Percentiles rank a stretch among this genome's conserved stretches.
These are phyloP conservation scores for Bubo bubo DNA, from an alignment of 2,113 vertebrate species.

Conservation along the genomic window DNA sequence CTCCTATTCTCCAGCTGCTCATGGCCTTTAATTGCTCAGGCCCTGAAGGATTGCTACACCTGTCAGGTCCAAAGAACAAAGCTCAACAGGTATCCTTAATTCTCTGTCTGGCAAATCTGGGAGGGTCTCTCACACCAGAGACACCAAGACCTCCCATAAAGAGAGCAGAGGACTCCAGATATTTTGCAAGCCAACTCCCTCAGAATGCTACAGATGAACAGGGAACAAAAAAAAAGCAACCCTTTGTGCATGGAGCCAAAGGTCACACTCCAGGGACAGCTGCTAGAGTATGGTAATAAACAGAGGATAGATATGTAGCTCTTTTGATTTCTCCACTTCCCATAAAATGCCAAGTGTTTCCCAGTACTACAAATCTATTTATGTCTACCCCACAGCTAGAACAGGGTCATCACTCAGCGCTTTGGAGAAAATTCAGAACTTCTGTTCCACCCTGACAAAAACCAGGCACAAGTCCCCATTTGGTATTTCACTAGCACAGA, in stretches of 20 bases:
- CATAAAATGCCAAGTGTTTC: background rate
- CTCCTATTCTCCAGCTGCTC: background rate
- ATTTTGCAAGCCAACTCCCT: background rate
- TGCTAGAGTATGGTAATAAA: background rate
- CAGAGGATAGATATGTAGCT: background rate
- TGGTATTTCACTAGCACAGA: background rate
- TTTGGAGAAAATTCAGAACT: background rate
- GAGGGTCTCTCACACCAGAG: background rate
- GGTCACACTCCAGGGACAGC: background rate
- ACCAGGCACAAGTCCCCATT: background rate
- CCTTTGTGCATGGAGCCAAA: background rate
- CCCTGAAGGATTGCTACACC: background rate
- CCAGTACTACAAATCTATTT: background rate
- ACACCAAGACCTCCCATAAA: background rate
- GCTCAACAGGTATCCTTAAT: background rate
- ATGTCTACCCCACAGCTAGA: background rate
- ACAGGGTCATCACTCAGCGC: background rate
- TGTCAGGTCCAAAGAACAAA: background rate
- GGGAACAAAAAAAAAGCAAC: background rate
- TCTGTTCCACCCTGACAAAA: background rate
- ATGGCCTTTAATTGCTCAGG: background rate
- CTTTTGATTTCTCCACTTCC: background rate
- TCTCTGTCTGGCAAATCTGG: background rate
- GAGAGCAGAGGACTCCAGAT: background rate
- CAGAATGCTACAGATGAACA: background rate